These are phyloP conservation scores for Sander lucioperca DNA, from an alignment of 2,113 vertebrate species.

Conservation along the genomic window DNA sequence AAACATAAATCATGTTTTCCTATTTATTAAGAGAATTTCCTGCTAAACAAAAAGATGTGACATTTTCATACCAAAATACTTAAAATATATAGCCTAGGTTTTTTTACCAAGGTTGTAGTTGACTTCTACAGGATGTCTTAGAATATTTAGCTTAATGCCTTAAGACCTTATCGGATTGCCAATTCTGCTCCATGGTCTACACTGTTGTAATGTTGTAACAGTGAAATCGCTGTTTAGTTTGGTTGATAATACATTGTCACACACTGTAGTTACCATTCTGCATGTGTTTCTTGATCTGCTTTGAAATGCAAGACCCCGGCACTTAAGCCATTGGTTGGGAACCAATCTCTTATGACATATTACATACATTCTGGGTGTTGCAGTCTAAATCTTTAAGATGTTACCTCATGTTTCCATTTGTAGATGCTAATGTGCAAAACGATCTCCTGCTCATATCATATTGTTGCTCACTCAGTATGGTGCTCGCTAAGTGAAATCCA, in stretches of 20 bases:
- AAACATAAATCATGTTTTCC: neutral
- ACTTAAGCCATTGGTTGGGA: too few relatives aligned
- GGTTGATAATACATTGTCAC: too few relatives aligned
- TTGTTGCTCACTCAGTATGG: slow-evolving; percentile 16
- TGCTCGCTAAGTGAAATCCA: slow-evolving; percentile 12
- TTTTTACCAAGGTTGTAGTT: neutral
- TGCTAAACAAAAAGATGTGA: neutral
- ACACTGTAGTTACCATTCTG: too few relatives aligned
- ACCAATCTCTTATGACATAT: neutral
- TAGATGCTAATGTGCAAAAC: neutral
- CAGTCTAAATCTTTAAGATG: neutral
- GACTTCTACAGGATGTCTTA: neutral
- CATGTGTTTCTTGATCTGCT: neutral
- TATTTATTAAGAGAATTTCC: too few relatives aligned
- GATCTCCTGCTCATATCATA: neutral
- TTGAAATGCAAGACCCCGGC: neutral
- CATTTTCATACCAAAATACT: neutral
- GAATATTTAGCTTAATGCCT: neutral
- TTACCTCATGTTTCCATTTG: neutral
- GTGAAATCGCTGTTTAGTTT: too few relatives aligned
- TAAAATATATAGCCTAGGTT: neutral
- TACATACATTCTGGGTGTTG: neutral
- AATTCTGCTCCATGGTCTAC: neutral
- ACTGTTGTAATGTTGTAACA: too few relatives aligned
- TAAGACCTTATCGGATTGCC: neutral